Conservation (phyloP, 2,888 invertebrate species). For the Malacosoma neustria region DNA sequence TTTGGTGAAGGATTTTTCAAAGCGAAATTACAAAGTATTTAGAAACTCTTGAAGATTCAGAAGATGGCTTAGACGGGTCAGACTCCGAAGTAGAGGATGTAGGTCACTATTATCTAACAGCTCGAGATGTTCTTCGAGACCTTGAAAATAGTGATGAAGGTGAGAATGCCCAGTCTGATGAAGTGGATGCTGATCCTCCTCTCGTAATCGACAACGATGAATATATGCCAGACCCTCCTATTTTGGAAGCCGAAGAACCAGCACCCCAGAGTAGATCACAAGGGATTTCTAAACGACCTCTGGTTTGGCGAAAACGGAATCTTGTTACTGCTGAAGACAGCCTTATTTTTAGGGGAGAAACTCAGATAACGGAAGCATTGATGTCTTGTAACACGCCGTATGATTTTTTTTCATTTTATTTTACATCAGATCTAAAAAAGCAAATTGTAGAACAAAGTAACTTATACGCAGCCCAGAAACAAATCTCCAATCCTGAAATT, state of each 20-base stretch:
- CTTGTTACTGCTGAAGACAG: constrained; percentile 23
- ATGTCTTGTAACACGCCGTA: constrained; percentile 21
- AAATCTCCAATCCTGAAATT: constrained; percentile 24
- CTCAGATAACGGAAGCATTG: constrained; percentile 21
- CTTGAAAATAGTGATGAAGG: constrained; percentile 24
- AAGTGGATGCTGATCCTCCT: constrained; percentile 23
- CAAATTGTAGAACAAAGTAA: constrained; percentile 25
- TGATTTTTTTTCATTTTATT: constrained; percentile 24
- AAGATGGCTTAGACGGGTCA: constrained; percentile 25
- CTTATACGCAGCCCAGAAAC: constrained; percentile 24
- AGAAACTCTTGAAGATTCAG: constrained; percentile 27
- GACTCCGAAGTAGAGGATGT: constrained; percentile 26
- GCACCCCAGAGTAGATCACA: constrained; percentile 22
- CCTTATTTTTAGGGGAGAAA: constrained; percentile 24
- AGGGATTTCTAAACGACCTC: constrained; percentile 23
- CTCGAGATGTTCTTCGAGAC: constrained; percentile 24
- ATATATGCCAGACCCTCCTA: constrained; percentile 24
- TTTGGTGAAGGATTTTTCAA: constrained; percentile 27
- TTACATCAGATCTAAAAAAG: constrained; percentile 24
- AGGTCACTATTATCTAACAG: constrained; percentile 25
- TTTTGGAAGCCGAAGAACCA: constrained; percentile 22
- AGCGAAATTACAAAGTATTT: constrained; percentile 27
- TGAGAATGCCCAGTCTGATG: constrained; percentile 21
- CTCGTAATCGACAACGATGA: constrained; percentile 20
- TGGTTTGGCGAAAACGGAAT: constrained; percentile 27